phyloP scores from a whole-genome alignment of 2,113 vertebrate genomes.

The Gopherus flavomarginatus region DNA sequence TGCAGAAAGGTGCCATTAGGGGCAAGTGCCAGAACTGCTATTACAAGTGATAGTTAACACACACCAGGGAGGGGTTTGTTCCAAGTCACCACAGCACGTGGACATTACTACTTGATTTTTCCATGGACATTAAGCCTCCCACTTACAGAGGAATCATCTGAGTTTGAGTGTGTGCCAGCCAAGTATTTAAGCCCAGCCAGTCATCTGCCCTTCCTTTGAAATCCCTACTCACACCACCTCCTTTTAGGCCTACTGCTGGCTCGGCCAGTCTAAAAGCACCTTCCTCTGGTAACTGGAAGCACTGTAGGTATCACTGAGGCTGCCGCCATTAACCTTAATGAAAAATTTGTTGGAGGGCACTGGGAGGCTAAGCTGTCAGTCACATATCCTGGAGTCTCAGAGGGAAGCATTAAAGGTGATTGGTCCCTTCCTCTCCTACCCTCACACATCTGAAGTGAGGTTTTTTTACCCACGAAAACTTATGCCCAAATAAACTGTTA shows the following conservation, averaged over 20 bases:
- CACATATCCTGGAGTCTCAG: neutral
- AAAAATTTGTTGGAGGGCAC: neutral
- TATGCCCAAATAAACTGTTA: no score
- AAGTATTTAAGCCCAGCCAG: neutral
- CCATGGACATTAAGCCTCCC: neutral
- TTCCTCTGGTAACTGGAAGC: neutral
- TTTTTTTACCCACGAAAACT: no score
- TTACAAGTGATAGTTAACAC: neutral
- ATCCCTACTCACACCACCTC: neutral
- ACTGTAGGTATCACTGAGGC: neutral
- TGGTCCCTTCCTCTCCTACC: neutral
- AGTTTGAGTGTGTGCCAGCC: neutral
- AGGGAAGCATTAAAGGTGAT: neutral
- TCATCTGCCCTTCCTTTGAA: neutral
- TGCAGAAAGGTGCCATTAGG: neutral
- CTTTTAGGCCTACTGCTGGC: accelerated
- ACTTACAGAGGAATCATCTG: slow-evolving; percentile 31
- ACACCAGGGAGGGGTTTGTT: neutral
- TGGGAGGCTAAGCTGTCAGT: neutral
- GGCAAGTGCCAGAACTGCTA: neutral
- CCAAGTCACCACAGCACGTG: neutral
- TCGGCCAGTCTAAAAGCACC: neutral
- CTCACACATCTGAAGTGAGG: no score
- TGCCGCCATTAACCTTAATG: accelerated
- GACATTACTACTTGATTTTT: neutral